Evolutionary conservation across 2,797 vertebrate species (phyloP).

Genomic region (Muscicapa comitata): DNA sequence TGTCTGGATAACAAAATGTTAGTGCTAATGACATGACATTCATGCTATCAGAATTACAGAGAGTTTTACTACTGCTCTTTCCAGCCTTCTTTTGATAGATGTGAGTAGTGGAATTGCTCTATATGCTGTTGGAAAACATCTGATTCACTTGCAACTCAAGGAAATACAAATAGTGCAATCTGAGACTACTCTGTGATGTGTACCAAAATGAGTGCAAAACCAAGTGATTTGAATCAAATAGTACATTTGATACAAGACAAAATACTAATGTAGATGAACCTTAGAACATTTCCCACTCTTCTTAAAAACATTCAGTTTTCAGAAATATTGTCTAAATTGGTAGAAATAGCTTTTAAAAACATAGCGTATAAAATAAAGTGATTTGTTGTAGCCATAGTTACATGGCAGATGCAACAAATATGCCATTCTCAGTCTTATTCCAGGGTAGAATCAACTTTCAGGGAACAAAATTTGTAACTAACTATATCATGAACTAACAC

Average conservation of each 20-base stretch:
- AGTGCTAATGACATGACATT: neutral
- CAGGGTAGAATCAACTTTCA: neutral
- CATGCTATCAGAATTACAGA: neutral
- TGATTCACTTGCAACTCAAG: neutral
- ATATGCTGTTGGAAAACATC: neutral
- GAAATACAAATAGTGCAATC: neutral
- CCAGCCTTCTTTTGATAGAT: neutral
- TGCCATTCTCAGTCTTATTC: neutral
- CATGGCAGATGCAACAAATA: neutral
- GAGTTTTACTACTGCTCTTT: neutral
- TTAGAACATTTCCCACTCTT: neutral
- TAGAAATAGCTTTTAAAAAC: neutral
- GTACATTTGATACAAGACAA: neutral
- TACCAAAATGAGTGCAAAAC: neutral
- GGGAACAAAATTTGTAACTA: neutral
- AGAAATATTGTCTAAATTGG: neutral
- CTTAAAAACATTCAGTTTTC: neutral
- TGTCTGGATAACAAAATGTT: neutral
- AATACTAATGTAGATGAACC: neutral
- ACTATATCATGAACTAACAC: neutral
- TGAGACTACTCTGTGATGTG: neutral
- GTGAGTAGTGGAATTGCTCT: neutral
- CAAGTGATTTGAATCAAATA: neutral
- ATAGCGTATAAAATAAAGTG: neutral
- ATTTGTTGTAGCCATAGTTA: neutral